These are phyloP conservation scores for Lysandra bellargus DNA, from an alignment of 2,888 invertebrate species.

Conservation along the genomic window DNA sequence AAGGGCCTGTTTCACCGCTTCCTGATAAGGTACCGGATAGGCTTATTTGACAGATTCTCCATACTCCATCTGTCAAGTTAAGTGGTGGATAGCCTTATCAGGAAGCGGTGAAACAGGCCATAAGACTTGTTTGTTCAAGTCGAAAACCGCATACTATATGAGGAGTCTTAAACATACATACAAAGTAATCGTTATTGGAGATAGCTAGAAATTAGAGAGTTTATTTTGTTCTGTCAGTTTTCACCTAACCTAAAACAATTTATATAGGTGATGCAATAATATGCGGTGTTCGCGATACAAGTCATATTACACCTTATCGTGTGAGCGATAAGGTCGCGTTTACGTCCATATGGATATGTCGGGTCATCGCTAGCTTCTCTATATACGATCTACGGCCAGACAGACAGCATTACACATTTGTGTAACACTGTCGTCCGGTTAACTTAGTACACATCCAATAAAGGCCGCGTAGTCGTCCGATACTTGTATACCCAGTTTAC, in stretches of 20 bases:
- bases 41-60: no score
- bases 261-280: slow-evolving; percentile 9
- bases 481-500: background rate
- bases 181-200: slow-evolving; percentile 4
- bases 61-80: no score
- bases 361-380: slow-evolving; percentile 28
- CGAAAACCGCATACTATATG: slow-evolving; percentile 21
- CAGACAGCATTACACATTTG: background rate
- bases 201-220: slow-evolving; percentile 4
- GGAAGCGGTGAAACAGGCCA: no score
- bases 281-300: slow-evolving; percentile 24
- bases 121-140: slow-evolving; percentile 5
- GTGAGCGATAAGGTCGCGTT: slow-evolving; percentile 17
- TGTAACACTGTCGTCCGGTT: background rate
- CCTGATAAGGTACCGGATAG: no score
- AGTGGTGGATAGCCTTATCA: no score
- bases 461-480: background rate
- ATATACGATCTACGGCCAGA: background rate
- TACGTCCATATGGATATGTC: slow-evolving; percentile 29
- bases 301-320: background rate
- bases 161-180: slow-evolving; percentile 24
- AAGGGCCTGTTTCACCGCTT: no score
- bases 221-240: background rate
- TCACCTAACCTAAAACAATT: slow-evolving; percentile 18
- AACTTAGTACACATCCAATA: slow-evolving; percentile 8